Evolutionary conservation across 2,113 vertebrate genomes (phyloP).

Genomic region (Zingel zingel): DNA sequence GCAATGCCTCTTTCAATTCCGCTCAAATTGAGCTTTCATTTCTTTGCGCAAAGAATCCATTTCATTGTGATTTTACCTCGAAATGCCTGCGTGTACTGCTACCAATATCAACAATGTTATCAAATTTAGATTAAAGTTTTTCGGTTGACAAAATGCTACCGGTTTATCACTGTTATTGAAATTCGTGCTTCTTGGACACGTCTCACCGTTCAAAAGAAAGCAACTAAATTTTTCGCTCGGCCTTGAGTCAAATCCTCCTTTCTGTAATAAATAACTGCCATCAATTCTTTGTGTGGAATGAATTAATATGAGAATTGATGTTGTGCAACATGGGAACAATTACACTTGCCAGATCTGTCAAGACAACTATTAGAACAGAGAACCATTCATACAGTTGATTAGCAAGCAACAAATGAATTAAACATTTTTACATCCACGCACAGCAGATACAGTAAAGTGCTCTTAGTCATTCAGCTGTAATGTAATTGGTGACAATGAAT

Average conservation of each 20-base stretch:
- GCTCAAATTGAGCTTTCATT: slow-evolving; percentile 21
- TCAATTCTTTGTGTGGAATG: neutral
- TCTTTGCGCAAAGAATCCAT: slow-evolving; percentile 31
- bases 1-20: slow-evolving; percentile 29
- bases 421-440: neutral
- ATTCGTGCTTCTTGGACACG: slow-evolving; percentile 21
- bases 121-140: slow-evolving; percentile 8
- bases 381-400: neutral
- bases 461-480: neutral
- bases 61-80: neutral
- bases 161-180: slow-evolving; percentile 43
- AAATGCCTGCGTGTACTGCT: slow-evolving; percentile 3
- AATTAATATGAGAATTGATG: neutral
- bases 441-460: neutral
- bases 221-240: neutral
- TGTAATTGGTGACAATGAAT: neutral
- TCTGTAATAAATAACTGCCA: neutral
- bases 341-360: neutral
- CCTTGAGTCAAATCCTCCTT: neutral
- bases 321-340: neutral
- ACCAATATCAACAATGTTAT: slow-evolving; percentile 31
- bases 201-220: neutral
- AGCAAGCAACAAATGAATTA: neutral
- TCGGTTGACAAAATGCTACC: neutral
- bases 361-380: neutral